Evolutionary conservation across 2,797 vertebrate genomes (phyloP).

Genomic region (Alosa sapidissima): DNA sequence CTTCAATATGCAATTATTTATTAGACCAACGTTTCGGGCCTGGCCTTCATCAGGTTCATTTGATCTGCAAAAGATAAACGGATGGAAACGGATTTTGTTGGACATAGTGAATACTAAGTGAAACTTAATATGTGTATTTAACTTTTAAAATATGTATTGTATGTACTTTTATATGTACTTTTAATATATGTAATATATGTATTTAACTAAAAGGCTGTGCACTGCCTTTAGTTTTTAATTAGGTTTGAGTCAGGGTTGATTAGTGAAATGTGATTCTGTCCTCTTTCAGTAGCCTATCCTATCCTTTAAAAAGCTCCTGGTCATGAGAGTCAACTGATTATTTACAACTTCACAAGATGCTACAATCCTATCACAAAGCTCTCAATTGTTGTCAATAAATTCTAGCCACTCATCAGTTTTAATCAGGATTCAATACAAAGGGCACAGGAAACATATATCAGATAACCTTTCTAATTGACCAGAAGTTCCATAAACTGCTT

Average conservation of each 20-base stretch:
- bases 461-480: conserved; percentile 15
- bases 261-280: background rate
- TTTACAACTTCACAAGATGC: background rate
- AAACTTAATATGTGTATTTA: no score
- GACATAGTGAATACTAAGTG: no score
- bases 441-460: conserved; percentile 5
- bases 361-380: background rate
- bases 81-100: no score
- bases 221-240: background rate
- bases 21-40: no score
- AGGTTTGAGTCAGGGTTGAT: background rate
- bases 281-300: background rate
- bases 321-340: background rate
- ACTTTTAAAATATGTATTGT: no score
- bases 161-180: no score
- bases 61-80: no score
- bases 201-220: no score
- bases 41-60: no score
- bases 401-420: background rate
- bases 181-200: no score
- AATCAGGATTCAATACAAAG: background rate
- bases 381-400: background rate
- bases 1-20: no score
- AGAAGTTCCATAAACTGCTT: conserved; percentile 20
- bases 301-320: background rate